Evolutionary conservation across 1,140 invertebrate species (phyloP).

Genomic region (Zaprionus inermis): DNA sequence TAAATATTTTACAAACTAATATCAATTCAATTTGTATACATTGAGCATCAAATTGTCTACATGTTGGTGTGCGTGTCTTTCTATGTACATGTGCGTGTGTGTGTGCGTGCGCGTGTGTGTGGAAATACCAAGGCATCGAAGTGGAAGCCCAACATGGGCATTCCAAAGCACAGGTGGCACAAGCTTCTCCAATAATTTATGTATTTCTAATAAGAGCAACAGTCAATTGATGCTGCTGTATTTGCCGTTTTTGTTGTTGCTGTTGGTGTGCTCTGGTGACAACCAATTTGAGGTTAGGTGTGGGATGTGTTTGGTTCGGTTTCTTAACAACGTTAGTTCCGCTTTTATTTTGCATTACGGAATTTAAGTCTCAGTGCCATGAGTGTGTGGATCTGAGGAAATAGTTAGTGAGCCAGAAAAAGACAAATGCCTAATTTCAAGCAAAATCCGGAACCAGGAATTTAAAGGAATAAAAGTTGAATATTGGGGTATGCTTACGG

Average conservation of each 20-base stretch:
- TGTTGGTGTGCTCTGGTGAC: slow-evolving; percentile 21
- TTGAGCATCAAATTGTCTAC: slow-evolving; percentile 48
- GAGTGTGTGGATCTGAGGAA: background rate
- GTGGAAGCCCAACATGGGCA: slow-evolving; percentile 32
- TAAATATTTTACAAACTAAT: slow-evolving; percentile 76
- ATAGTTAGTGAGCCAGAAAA: background rate
- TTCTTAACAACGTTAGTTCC: background rate
- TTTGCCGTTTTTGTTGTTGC: background rate
- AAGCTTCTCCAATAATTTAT: slow-evolving; percentile 63
- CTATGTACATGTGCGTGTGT: slow-evolving; percentile 2
- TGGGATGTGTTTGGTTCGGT: background rate
- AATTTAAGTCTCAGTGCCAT: background rate
- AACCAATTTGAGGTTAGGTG: slow-evolving; percentile 31
- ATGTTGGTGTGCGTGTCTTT: background rate
- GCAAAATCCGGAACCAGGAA: too few relatives aligned
- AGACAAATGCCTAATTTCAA: background rate
- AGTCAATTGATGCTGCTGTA: slow-evolving; percentile 27
- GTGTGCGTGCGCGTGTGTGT: slow-evolving; percentile 17
- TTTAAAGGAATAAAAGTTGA: too few relatives aligned
- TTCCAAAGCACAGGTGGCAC: slow-evolving; percentile 48
- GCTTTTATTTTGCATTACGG: background rate
- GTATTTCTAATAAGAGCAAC: slow-evolving; percentile 65
- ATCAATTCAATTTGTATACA: slow-evolving; percentile 77
- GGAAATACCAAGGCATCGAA: slow-evolving; percentile 36
- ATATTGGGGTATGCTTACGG: too few relatives aligned